Percentiles rank a stretch among this genome's conserved stretches.
Conservation (phyloP, 2,113 vertebrate species). For the Oncorhynchus masou region DNA sequence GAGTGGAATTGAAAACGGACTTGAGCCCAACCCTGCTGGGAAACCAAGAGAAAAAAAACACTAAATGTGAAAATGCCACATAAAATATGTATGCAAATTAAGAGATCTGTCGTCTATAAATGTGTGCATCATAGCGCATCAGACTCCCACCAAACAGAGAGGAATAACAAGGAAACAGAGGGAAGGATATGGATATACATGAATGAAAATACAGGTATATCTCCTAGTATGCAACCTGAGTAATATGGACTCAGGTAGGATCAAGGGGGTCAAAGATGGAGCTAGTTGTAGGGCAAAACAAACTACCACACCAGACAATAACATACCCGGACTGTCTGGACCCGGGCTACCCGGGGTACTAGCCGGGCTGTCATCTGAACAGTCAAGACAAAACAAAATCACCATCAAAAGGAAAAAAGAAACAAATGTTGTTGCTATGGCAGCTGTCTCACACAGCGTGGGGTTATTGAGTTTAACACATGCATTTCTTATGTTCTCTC, state of each 20-base stretch:
- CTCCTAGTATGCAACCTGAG: conserved; percentile 24
- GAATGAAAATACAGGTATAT: conserved; percentile 9
- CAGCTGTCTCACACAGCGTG: conserved; percentile 61
- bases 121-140: conserved; percentile 34
- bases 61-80: conserved; percentile 35
- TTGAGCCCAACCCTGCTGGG: conserved; percentile 20
- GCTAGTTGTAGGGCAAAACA: conserved; percentile 48
- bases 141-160: conserved; percentile 44
- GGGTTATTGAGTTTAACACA: conserved; percentile 56
- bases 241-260: conserved; percentile 30
- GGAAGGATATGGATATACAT: conserved; percentile 21
- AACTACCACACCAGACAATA: conserved; percentile 60
- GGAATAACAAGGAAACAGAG: conserved; percentile 34
- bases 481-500: conserved; percentile 48
- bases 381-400: conserved; percentile 69
- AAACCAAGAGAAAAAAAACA: background rate
- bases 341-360: no score
- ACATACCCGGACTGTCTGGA: conserved; percentile 77
- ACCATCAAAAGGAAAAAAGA: conserved; percentile 55
- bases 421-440: conserved; percentile 47
- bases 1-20: conserved; percentile 16
- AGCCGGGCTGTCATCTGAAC: conserved; percentile 58
- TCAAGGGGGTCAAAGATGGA: conserved; percentile 36
- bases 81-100: conserved; percentile 11
- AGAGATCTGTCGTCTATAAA: conserved; percentile 28